These are phyloP conservation scores for Drosophila kuntzei DNA, from an alignment of 2,888 invertebrate genomes.

Conservation along the genomic window DNA sequence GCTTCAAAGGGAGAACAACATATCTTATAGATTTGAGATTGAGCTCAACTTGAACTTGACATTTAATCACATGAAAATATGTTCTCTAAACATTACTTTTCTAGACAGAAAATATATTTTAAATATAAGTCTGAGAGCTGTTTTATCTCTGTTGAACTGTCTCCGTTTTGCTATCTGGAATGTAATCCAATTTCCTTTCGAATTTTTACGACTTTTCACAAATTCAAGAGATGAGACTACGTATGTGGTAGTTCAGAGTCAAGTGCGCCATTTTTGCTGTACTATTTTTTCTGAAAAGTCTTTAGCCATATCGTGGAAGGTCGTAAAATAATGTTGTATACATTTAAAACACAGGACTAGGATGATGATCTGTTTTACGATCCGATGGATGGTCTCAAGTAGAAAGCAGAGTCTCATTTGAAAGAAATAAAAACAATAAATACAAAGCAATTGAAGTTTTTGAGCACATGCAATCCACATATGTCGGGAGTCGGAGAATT, in stretches of 20 bases:
- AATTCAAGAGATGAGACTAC: constrained; percentile 8
- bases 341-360: constrained; percentile 75
- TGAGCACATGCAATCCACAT: constrained; percentile 41
- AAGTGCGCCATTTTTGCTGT: constrained; percentile 66
- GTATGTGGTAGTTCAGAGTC: constrained; percentile 50
- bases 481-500: constrained; percentile 31
- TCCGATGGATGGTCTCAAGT: constrained; percentile 44
- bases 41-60: constrained; percentile 17
- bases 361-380: constrained; percentile 67
- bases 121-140: constrained; percentile 17
- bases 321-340: constrained; percentile 77
- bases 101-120: constrained; percentile 1
- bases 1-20: too few relatives aligned
- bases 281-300: constrained; percentile 50
- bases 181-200: constrained; percentile 63
- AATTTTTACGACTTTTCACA: constrained; percentile 48
- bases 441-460: constrained; percentile 67
- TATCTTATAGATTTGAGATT: background rate
- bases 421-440: constrained; percentile 80
- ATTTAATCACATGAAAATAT: constrained; percentile 6
- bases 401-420: constrained; percentile 71
- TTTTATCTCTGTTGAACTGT: constrained; percentile 53
- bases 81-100: background rate
- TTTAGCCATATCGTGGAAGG: constrained; percentile 67
- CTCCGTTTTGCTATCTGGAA: constrained; percentile 58